Percentiles rank a stretch among this genome's conserved stretches.
These are phyloP conservation scores for Phengaris alcon DNA, from an alignment of 2,888 invertebrate genomes.

Conservation along the genomic window DNA sequence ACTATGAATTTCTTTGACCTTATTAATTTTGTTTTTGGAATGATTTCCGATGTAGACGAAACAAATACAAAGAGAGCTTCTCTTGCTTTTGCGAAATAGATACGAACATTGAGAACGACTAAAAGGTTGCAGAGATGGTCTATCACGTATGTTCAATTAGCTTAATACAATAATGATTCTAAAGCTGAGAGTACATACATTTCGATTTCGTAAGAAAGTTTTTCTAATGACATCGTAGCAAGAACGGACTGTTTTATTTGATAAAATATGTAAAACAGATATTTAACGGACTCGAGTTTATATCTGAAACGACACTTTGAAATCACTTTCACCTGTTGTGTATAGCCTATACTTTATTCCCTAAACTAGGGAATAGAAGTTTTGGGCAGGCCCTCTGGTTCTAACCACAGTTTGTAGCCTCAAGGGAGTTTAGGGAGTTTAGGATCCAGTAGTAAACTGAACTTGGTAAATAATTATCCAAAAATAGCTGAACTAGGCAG, in stretches of 20 bases:
- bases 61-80: not conserved
- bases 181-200: too few relatives aligned
- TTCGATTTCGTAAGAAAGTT: too few relatives aligned
- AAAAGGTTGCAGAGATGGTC: too few relatives aligned
- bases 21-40: not conserved
- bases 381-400: conserved; percentile 15
- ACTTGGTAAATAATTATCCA: not conserved
- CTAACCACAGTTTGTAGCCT: conserved; percentile 3
- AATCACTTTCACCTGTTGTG: not conserved
- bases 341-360: not conserved
- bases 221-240: too few relatives aligned
- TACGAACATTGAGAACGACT: too few relatives aligned
- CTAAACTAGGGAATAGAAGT: not conserved
- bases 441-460: not conserved
- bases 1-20: not conserved
- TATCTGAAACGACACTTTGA: not conserved
- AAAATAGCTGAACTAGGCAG: not conserved
- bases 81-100: not conserved
- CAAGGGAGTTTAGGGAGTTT: not conserved
- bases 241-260: too few relatives aligned
- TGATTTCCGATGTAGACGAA: not conserved
- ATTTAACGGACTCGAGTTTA: too few relatives aligned
- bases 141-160: too few relatives aligned
- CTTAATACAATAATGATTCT: too few relatives aligned
- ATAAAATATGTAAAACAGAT: too few relatives aligned